Percentiles rank a stretch among this genome's conserved stretches.
Conservation (phyloP, 2,113 vertebrate genomes). For the Lagopus leucura region DNA sequence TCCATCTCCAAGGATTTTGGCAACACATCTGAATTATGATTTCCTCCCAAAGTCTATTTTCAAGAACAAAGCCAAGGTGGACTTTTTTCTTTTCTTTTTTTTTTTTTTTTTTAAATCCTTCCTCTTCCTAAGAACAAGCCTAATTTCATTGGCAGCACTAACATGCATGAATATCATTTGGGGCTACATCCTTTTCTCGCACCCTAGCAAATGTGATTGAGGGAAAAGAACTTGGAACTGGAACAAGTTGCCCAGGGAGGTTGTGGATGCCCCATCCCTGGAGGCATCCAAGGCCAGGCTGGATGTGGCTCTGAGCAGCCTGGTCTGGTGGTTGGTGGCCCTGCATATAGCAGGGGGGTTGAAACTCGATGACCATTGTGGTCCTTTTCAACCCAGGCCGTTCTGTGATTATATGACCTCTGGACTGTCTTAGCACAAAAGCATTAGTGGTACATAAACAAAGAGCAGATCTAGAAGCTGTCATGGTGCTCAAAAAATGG, state of each 20-base stretch:
- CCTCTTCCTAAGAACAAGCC: neutral
- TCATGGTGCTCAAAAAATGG: neutral
- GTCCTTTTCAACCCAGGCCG: too few species aligned
- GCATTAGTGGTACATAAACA: neutral
- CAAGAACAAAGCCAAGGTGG: constrained; percentile 64
- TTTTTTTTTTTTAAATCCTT: neutral
- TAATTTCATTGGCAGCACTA: neutral
- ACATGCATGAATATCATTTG: neutral
- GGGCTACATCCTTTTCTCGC: neutral
- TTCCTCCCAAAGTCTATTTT: constrained; percentile 64
- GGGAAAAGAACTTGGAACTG: neutral
- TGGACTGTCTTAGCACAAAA: neutral
- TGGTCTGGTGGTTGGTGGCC: too few species aligned
- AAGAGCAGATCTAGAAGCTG: neutral
- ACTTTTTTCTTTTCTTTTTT: neutral
- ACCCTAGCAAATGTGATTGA: neutral
- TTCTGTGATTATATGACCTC: neutral
- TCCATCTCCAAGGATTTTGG: constrained; percentile 72
- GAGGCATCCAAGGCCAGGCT: too few species aligned
- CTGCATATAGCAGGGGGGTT: too few species aligned
- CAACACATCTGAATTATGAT: constrained; percentile 71
- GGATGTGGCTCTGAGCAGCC: too few species aligned
- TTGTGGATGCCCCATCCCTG: too few species aligned
- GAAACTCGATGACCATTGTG: too few species aligned
- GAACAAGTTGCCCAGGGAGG: too few species aligned